Evolutionary conservation across 2,113 vertebrate species (phyloP), one percentile per base, ranked within the genome.

Genomic region (Cettia cetti): DNA sequence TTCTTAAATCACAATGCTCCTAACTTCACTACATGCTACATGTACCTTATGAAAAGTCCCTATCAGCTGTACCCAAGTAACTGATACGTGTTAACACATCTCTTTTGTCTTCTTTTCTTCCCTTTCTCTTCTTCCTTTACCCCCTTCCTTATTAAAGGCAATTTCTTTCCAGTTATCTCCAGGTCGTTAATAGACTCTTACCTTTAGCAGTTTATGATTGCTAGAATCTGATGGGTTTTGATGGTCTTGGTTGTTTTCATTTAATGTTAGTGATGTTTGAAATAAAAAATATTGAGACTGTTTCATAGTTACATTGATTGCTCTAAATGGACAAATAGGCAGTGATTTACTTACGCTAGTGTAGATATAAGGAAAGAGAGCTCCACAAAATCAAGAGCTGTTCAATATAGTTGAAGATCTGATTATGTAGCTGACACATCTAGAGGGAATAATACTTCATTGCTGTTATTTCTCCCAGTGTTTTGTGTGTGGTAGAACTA

Each of bases 381-480:
- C 53, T 77, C 80, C 87, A 82, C 69, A 89, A 45, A 82, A 52
- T 35, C 84, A 90, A 61, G 86, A 96, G 93, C 8, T 72, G 44
- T 78, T 86, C 80, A 69, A 88, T 78, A 86, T 42, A 86, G 69
- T 33, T 63, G 71, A 93, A 82, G 54, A 57, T 56, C 72, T 79
- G 57, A 91, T 88, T 85, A 60, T 33, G 81, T 65, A 76, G 63
- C 95, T 92, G 89, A 94, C 86, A 85, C n/a, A 91, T 91, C 68
- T 24, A 79, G 84, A 68, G 72, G 74, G 95, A 77, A 81, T 37
- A 89, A 72, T 61, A 56, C 79, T 79, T 80, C 44, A 83, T 54
- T 86, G 93, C 76, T 86, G 33, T 93, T 35, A 85, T 59, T 96
- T 93, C 76, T 90, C 45, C 42, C 35, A 56, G 44, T 45, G 61